Evolutionary conservation across 2,888 invertebrate species (phyloP), one percentile per base, ranked within the genome.

Genomic region (Dugesia japonica): DNA sequence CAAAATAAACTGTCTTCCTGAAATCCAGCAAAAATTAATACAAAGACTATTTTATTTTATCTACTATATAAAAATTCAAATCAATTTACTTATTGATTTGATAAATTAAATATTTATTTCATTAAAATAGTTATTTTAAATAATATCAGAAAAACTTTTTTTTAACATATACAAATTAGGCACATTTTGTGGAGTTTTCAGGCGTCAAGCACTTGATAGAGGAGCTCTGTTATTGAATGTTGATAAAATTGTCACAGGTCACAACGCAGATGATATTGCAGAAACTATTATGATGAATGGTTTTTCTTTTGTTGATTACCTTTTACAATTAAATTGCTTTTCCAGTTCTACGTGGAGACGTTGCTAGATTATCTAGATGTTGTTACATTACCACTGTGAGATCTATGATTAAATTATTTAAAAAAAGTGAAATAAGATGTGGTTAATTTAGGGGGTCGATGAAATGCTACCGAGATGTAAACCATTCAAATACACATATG

Each of bases 231-330:
- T 91, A 81, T 86, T 97, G 27, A 89, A 89, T 73, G 97, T 93
- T 0, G 89, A 93, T 84, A 92, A 92, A 84, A 90, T 99, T 82
- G 94, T 92, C 0, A 99, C 98, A 0, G 84, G 87, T 71, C 87
- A 87, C 81, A 87, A 87, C 83, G 87, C 87, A 33, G 87, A 87
- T 87, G 98, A 99, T 83, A 92, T 97, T 80, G 98, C 98, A 0
- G 98, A 99, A 86, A 99, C 98, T 4, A 92, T 97, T 26, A 84
- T 97, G 17, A 97, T 97, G 95, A 97, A 97, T 87, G 89, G 85
- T 85, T 9, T 23, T 56, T n/a, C 38, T 9, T 38, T 38, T 13
- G 17, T 38, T 38, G 17, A 38, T 38, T 17, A 13, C 17, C 17
- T 9, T 38, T 17, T 38, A 17, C 17, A 9, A 13, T 38, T 38